A percentile compares a stretch with the other conserved stretches of the same genome.
Evolutionary conservation across 2,113 vertebrate genomes (phyloP).

Genomic region (Brachypteracias leptosomus): DNA sequence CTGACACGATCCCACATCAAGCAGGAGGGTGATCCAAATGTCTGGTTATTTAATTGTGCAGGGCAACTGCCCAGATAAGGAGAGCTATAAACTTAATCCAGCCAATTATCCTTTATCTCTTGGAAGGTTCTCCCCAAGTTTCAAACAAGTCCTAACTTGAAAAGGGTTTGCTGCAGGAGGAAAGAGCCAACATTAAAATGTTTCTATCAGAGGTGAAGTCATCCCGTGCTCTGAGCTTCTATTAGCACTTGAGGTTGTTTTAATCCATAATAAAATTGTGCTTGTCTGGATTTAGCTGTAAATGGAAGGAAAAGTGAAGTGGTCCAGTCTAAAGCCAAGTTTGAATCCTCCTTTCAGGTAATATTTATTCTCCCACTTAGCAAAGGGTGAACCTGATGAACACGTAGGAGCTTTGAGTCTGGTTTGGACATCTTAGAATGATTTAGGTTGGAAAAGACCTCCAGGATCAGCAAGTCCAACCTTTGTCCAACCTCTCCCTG

Average conservation of each 20-base stretch:
- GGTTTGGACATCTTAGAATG: not conserved
- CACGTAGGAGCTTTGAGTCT: not conserved
- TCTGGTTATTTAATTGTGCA: conserved; percentile 63
- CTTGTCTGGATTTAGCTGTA: not conserved
- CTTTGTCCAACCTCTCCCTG: too few relatives aligned
- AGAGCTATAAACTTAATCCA: conserved; percentile 60
- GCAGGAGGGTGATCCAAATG: conserved; percentile 18
- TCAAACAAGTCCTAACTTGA: conserved; percentile 50
- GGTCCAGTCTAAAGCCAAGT: not conserved
- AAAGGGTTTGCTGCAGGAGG: not conserved
- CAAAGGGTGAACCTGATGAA: not conserved
- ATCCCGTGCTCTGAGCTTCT: not conserved
- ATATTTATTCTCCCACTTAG: not conserved
- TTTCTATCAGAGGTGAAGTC: not conserved
- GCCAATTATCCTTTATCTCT: conserved; percentile 52
- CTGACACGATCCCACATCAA: conserved; percentile 49
- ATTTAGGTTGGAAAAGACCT: too few relatives aligned
- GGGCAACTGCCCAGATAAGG: conserved; percentile 63
- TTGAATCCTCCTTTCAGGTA: not conserved
- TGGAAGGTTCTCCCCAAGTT: not conserved
- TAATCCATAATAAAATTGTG: not conserved
- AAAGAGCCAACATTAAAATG: not conserved
- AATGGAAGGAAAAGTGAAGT: not conserved
- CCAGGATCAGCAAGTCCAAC: too few relatives aligned
- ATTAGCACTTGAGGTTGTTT: not conserved